Conservation (phyloP, 2,797 vertebrate species). For the Oreonectes daqikongensis region DNA sequence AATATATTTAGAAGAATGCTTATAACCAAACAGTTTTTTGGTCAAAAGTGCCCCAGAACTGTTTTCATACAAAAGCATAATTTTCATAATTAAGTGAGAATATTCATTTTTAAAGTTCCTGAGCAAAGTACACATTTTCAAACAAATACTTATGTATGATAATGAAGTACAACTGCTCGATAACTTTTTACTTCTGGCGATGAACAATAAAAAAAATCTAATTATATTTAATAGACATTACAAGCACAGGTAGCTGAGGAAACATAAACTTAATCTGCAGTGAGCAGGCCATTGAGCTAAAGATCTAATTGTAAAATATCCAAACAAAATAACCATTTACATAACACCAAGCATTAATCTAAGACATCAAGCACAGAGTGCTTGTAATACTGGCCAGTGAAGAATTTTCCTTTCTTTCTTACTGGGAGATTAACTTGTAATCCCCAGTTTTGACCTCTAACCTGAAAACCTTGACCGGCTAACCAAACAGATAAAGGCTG, state of each 20-base stretch:
- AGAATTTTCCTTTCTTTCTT: not conserved
- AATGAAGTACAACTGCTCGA: not conserved
- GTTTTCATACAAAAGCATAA: too few relatives aligned
- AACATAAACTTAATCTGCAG: not conserved
- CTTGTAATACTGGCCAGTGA: not conserved
- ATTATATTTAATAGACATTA: not conserved
- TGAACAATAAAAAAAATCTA: not conserved
- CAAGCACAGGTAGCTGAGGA: slow-evolving; percentile 1
- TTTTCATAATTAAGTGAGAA: not conserved
- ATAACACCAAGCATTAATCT: not conserved
- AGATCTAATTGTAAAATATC: not conserved
- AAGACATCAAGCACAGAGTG: not conserved
- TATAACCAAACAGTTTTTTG: too few relatives aligned
- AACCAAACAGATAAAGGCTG: slow-evolving; percentile 29
- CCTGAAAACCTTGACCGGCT: slow-evolving; percentile 37
- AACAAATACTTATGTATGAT: not conserved
- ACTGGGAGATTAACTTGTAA: slow-evolving; percentile 24
- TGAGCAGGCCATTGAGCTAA: not conserved
- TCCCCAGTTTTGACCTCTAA: slow-evolving; percentile 18
- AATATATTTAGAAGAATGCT: too few relatives aligned
- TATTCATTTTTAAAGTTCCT: not conserved
- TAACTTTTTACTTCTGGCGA: not conserved
- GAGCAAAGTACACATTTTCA: not conserved
- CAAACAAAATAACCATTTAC: not conserved
- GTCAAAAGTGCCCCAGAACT: too few relatives aligned